Base-by-base conservation (phyloP, 92 coral and sea anemone genomes). In the Actinernus sp. region DNA sequence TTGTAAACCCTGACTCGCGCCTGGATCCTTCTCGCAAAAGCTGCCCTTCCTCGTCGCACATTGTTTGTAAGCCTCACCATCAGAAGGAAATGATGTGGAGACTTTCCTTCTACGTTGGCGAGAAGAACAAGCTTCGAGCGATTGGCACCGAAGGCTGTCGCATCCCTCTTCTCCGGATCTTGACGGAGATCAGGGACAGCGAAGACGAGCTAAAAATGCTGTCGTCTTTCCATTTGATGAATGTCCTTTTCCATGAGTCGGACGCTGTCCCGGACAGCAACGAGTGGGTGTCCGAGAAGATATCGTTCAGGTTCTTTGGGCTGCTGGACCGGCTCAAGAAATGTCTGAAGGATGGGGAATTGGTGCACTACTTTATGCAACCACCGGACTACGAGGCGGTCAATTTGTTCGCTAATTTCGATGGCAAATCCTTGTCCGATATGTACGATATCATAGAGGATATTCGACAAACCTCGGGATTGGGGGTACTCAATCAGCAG, bases 21-120 rank as follows among this genome's bases (percentile, higher is more conserved):
- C 72, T 74, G 39, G 95, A 91, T 34, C 87, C 93, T 30, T 83
- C 96, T 9, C 86, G 96, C 31, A 90, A 90, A 17, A 97, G 90
- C 50, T 93, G 97, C 21, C 99, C 99, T 0, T 91, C 97, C 7
- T 95, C 99, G 0, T 95, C 99, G 10, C 99, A 95, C 61, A 88
- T 92, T 21, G 96, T 95, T 3, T 88, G 88, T 68, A 74, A 90
- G 63, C 81, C 94, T 0, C 76, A 58, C 44, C 71, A 74, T 29
- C 92, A 86, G 48, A 91, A 65, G 73, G 97, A 84, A 53, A 81
- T 95, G 82, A 72, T 87, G 14, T 95, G 99, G 99, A 85, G 88
- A 27, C 71, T 82, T 21, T 87, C 92, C 14, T 95, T 95, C 65
- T 81, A 87, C 59, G 99, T 95, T 21, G 99, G 84, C 27, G 99